These are phyloP conservation scores for Misgurnus anguillicaudatus DNA, from an alignment of 2,113 vertebrate genomes.

Conservation along the genomic window DNA sequence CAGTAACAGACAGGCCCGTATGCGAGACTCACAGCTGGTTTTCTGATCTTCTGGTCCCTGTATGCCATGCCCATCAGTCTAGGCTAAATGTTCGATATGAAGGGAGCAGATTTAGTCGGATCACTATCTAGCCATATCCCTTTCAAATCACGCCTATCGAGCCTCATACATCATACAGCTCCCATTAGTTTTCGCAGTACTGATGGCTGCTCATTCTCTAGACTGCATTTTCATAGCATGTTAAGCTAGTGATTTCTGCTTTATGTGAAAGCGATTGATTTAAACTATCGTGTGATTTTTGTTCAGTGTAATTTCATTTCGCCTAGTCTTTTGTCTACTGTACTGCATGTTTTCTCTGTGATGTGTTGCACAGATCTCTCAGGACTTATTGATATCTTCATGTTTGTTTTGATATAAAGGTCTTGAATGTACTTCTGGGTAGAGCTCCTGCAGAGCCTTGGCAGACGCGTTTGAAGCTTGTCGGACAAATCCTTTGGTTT, in stretches of 20 bases:
- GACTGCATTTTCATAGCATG: constrained; percentile 4
- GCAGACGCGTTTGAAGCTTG: constrained; percentile 49
- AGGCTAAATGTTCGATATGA: constrained; percentile 75
- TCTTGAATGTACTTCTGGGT: constrained; percentile 24
- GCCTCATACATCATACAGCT: constrained; percentile 66
- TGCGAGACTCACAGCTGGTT: constrained; percentile 47
- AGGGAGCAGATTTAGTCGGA: constrained; percentile 75
- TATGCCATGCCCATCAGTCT: constrained; percentile 66
- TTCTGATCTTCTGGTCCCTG: constrained; percentile 49
- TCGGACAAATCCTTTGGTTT: constrained; percentile 53
- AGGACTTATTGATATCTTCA: constrained; percentile 25
- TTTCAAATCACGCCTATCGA: constrained; percentile 76
- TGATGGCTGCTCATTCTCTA: constrained; percentile 29
- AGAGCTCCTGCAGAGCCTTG: constrained; percentile 26
- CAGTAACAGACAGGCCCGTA: constrained; percentile 35
- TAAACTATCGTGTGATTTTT: background rate
- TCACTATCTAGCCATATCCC: constrained; percentile 76
- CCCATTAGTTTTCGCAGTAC: constrained; percentile 66
- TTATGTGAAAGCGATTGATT: constrained; percentile 13
- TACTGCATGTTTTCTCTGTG: background rate
- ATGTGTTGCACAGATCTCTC: constrained; percentile 22
- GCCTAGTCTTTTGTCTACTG: too few relatives aligned
- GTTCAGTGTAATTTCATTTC: background rate
- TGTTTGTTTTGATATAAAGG: constrained; percentile 25
- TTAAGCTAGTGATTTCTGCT: constrained; percentile 19